Evolutionary conservation across 2,888 invertebrate genomes (phyloP).

Genomic region (Euplagia quadripunctaria): DNA sequence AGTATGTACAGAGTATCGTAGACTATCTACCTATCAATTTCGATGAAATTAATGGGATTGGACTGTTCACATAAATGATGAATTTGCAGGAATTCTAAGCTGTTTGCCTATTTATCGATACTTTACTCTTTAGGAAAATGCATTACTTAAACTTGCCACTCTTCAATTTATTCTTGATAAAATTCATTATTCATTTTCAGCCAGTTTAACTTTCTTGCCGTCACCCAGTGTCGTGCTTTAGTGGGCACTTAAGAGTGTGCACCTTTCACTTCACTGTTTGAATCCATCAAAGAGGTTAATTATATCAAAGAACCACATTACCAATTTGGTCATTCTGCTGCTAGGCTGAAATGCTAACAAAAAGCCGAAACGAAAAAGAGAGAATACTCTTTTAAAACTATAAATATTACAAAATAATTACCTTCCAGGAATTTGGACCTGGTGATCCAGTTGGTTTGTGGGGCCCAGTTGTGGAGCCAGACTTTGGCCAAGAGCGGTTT

Average conservation of each 20-base stretch:
- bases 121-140: not conserved
- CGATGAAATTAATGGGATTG: too few relatives aligned
- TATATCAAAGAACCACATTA: not conserved
- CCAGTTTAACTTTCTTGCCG: too few relatives aligned
- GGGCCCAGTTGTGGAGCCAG: constrained; percentile 90
- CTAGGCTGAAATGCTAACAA: not conserved
- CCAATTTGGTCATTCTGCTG: not conserved
- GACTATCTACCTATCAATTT: too few relatives aligned
- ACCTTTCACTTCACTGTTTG: not conserved
- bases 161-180: not conserved
- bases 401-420: not conserved
- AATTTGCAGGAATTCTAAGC: too few relatives aligned
- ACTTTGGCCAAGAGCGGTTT: constrained; percentile 90
- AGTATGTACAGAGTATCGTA: too few relatives aligned
- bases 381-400: too few relatives aligned
- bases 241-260: not conserved
- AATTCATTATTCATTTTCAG: not conserved
- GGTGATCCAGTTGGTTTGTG: constrained; percentile 87
- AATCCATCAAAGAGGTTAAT: not conserved
- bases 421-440: constrained; percentile 81
- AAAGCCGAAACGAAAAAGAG: not conserved
- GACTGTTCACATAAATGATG: too few relatives aligned
- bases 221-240: not conserved
- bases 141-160: not conserved
- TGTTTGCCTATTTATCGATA: too few relatives aligned